A percentile compares a stretch with the other conserved stretches of the same genome.
These are phyloP conservation scores for Corella eumyota DNA, from an alignment of 23 tunicate species.

Conservation along the genomic window DNA sequence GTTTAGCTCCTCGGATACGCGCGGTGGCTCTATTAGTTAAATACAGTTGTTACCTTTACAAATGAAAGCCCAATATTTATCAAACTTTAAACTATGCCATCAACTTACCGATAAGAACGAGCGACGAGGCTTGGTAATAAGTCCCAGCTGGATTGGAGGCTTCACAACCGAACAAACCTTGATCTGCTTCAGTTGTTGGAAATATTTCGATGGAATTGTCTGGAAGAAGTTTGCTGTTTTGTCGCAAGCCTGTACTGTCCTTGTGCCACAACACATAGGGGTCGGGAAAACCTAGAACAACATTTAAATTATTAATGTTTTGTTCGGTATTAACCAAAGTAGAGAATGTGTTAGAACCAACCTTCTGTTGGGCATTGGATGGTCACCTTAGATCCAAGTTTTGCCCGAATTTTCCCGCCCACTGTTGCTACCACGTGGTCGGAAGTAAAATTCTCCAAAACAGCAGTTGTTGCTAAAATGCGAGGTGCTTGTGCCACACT, in stretches of 20 bases:
- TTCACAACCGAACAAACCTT: constrained; percentile 76
- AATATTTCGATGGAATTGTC: constrained; percentile 71
- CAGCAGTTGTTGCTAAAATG: constrained; percentile 37
- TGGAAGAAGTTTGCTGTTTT: constrained; percentile 24
- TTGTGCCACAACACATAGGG: constrained; percentile 72
- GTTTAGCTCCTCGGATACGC: constrained; percentile 1
- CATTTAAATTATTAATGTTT: background rate
- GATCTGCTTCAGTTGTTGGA: constrained; percentile 61
- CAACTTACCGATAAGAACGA: constrained; percentile 50
- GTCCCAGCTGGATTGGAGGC: constrained; percentile 90
- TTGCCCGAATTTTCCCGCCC: constrained; percentile 63
- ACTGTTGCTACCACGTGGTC: constrained; percentile 28
- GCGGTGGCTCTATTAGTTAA: constrained; percentile 23
- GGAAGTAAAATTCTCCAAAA: constrained; percentile 28
- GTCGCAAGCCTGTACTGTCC: constrained; percentile 62
- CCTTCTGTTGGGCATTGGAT: constrained; percentile 75
- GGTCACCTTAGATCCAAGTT: constrained; percentile 41
- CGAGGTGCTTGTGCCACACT: constrained; percentile 57
- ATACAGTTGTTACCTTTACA: background rate
- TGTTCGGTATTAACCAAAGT: no score
- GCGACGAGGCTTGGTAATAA: constrained; percentile 60
- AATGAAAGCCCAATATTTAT: background rate
- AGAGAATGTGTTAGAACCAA: no score
- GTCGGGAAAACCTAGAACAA: constrained; percentile 77
- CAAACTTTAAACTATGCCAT: background rate